phyloP scores from a whole-genome alignment of 2,797 vertebrate genomes.

The Oreonectes daqikongensis region DNA sequence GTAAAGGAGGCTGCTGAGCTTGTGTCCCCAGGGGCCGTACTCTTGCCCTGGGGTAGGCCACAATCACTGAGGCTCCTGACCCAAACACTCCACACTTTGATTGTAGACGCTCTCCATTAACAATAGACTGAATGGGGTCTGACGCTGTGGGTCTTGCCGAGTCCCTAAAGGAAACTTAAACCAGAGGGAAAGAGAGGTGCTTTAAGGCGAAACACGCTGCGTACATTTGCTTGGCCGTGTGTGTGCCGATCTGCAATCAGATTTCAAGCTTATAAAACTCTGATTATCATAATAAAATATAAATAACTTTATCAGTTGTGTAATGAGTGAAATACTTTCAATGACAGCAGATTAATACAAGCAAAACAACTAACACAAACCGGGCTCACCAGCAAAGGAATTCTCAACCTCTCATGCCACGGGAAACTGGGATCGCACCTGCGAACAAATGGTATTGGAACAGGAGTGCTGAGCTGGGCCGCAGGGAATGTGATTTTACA shows the following conservation, averaged over 20 bases:
- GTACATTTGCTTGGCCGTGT: constrained; percentile 17
- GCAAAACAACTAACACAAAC: neutral
- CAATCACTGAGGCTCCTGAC: constrained; percentile 60
- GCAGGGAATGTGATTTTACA: constrained; percentile 40
- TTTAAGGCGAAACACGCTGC: constrained; percentile 21
- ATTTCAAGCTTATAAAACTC: constrained; percentile 14
- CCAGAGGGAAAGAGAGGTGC: constrained; percentile 34
- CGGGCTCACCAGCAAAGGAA: constrained; percentile 1
- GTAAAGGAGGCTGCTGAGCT: constrained; percentile 43
- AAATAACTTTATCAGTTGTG: too few relatives aligned
- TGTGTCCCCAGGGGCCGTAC: constrained; percentile 42
- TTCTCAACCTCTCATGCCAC: constrained; percentile 11
- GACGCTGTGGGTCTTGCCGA: constrained; percentile 53
- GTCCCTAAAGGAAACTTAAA: constrained; percentile 58
- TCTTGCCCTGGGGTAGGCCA: constrained; percentile 55
- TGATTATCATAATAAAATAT: neutral
- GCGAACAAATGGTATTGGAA: constrained; percentile 45
- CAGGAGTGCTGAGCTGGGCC: constrained; percentile 22
- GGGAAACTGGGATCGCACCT: constrained; percentile 22
- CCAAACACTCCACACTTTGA: constrained; percentile 64
- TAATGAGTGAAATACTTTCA: neutral
- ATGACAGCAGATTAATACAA: neutral
- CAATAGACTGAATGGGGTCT: constrained; percentile 58
- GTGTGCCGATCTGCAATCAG: constrained; percentile 14
- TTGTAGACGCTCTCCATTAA: constrained; percentile 57